Conservation (phyloP, 1,140 invertebrate genomes). For the Plectrocnemia conspersa region DNA sequence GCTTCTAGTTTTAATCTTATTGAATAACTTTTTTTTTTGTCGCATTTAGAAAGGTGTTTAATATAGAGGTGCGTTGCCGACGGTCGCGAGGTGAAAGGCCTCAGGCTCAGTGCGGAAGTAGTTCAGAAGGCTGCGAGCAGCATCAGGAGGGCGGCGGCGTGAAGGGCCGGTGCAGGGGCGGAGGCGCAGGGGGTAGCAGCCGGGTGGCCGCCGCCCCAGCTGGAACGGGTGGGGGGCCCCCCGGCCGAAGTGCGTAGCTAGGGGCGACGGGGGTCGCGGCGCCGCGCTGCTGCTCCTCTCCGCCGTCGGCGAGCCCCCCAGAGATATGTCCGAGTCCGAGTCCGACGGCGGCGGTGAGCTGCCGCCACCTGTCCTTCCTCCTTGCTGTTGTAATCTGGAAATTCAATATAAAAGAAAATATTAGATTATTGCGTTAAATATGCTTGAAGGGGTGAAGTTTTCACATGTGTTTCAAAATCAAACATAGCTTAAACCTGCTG, state of each 20-base stretch:
- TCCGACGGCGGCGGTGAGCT: conserved; percentile 33
- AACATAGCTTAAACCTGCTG: too few species aligned
- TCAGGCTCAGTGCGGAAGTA: neutral
- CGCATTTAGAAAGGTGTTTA: neutral
- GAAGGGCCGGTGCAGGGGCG: conserved; percentile 33
- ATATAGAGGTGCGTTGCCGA: neutral
- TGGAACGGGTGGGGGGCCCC: conserved; percentile 19
- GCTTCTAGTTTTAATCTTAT: too few species aligned
- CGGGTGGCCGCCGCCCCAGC: conserved; percentile 22
- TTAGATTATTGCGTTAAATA: neutral
- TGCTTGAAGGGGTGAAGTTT: too few species aligned
- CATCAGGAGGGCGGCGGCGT: conserved; percentile 35
- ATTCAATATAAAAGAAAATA: neutral
- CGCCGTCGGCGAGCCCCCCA: conserved; percentile 27
- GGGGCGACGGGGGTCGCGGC: conserved; percentile 14
- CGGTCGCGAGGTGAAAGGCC: neutral
- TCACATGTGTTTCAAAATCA: too few species aligned
- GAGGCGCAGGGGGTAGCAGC: conserved; percentile 26
- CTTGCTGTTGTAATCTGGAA: conserved; percentile 33
- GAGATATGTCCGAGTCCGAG: conserved; percentile 32
- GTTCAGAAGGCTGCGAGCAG: conserved; percentile 4
- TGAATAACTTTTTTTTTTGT: conserved; percentile 3
- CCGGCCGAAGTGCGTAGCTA: conserved; percentile 15
- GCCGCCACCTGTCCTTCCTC: conserved; percentile 29
- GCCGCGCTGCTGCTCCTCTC: neutral